Base-by-base conservation (phyloP, 2,113 vertebrate species). In the Symphodus melops region DNA sequence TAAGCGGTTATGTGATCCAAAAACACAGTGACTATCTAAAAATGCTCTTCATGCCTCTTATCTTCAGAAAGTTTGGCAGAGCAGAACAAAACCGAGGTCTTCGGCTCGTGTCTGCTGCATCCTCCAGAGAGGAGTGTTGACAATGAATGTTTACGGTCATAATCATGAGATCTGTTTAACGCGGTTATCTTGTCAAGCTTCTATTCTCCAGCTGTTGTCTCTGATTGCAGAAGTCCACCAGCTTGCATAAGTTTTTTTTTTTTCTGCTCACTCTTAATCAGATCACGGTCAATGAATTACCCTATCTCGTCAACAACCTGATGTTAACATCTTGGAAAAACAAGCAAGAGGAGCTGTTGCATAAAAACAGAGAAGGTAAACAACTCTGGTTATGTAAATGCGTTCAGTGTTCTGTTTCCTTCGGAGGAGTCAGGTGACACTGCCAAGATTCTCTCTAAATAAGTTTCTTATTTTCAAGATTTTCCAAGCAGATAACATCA, bases 181-280 rank as follows among this genome's bases (percentile, higher is more conserved):
- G 67, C 56, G 8, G 42, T 81, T 59, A 87, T 80, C 77, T 83
- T 80, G 71, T 85, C 74, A 84, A 84, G 42, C 56, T 55, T 71
- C 68, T 76, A 2, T 87, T 72, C 78, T 55, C 52, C 51, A 79
- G 74, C 75, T 77, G 72, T 63, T 78, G 46, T 72, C 39, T 74
- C 54, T 75, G 53, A 56, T 52, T 58, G 68, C 14, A 42, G 73
- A 60, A 60, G 66, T 72, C 49, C 36, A 56, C 49, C 60, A 62
- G 61, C 64, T 92, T 93, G 75, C 84, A 70, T 83, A 90, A 93
- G 81, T 70, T 42, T n/a, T n/a, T n/a, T n/a, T n/a, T n/a, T n/a
- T n/a, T 56, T 56, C 70, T 72, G 75, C 72, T 54, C 58, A 74
- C 78, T 89, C 60, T 56, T 86, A 81, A 92, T 91, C 89, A 84